These are phyloP conservation scores for Scomberomorus guttatus DNA, from an alignment of 2,797 vertebrate species.

Conservation along the genomic window DNA sequence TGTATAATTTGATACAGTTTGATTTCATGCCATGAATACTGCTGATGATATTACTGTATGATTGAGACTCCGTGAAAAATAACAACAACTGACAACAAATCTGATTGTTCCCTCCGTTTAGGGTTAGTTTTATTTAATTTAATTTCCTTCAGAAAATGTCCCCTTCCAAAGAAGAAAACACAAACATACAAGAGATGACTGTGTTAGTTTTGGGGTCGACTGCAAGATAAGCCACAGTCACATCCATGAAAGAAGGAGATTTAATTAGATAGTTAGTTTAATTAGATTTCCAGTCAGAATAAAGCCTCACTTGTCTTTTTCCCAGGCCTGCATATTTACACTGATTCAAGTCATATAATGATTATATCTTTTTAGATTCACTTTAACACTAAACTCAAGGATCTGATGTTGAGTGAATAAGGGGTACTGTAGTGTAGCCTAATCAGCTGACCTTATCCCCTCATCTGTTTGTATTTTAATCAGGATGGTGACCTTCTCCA, in stretches of 20 bases:
- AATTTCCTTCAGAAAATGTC: no score
- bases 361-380: no score
- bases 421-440: no score
- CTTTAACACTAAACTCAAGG: not conserved
- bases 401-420: not conserved
- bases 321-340: no score
- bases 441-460: not conserved
- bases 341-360: no score
- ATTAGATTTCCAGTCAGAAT: not conserved
- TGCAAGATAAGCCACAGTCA: no score
- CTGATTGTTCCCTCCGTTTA: no score
- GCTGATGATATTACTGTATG: not conserved
- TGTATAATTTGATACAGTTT: not conserved
- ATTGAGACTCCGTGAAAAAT: not conserved
- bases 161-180: no score
- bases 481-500: slow-evolving; percentile 99
- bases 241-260: not conserved
- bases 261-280: not conserved
- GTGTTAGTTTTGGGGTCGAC: no score
- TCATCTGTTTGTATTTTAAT: not conserved
- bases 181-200: no score
- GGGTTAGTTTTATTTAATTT: no score
- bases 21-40: not conserved
- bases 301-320: no score
- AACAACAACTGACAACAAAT: not conserved